Conservation (phyloP, 2,797 vertebrate species). For the Leuciscus waleckii region DNA sequence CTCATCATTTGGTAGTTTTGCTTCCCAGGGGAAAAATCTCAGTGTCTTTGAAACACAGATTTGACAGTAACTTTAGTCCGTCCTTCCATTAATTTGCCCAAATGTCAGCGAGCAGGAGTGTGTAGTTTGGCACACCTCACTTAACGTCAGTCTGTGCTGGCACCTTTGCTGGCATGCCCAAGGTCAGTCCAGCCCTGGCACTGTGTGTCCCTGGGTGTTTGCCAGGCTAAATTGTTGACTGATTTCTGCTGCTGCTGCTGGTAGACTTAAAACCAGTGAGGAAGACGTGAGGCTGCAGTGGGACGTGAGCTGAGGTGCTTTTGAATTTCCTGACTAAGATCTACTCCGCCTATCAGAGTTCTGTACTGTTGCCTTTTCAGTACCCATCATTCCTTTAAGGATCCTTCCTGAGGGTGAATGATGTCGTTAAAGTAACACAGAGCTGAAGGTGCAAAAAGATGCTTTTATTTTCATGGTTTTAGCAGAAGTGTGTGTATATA, state of each 20-base stretch:
- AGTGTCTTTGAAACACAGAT: conserved; percentile 1
- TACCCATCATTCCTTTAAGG: background rate
- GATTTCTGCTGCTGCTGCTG: conserved; percentile 20
- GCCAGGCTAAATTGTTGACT: conserved; percentile 42
- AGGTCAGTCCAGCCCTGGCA: conserved; percentile 26
- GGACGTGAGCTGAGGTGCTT: conserved; percentile 26
- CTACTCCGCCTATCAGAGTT: background rate
- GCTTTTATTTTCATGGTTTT: background rate
- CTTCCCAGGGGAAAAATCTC: background rate
- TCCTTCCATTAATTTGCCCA: background rate
- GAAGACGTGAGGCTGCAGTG: conserved; percentile 14
- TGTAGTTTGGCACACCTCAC: conserved; percentile 12
- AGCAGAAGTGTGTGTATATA: background rate
- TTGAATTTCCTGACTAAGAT: background rate
- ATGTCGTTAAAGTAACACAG: background rate
- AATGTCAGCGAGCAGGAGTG: background rate
- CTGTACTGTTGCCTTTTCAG: background rate
- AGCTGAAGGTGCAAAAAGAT: background rate
- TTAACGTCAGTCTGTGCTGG: conserved; percentile 21
- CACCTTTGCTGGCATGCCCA: conserved; percentile 2
- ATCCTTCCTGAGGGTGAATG: background rate
- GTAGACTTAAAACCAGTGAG: conserved; percentile 6
- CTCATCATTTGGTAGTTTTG: conserved; percentile 52
- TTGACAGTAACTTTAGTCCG: background rate
- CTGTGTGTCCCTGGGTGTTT: conserved; percentile 26